Conservation (phyloP, 2,113 vertebrate genomes). For the Sigmodon hispidus region DNA sequence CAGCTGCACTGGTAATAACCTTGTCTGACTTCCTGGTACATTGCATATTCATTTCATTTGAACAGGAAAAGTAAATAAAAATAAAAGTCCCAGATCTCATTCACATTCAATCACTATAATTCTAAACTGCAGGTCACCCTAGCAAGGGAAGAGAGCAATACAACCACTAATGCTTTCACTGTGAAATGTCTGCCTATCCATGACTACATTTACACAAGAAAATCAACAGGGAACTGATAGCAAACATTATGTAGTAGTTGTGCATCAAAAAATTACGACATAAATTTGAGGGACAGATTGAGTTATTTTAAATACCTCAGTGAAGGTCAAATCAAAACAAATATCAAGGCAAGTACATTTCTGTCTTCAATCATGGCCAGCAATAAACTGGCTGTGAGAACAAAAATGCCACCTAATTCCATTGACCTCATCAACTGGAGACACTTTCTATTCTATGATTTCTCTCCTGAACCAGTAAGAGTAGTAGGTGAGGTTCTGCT, state of each 20-base stretch:
- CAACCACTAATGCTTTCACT: background rate
- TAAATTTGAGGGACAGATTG: background rate
- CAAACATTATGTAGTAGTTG: background rate
- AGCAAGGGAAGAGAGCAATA: background rate
- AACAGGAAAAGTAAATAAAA: slow-evolving; percentile 80
- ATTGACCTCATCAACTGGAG: background rate
- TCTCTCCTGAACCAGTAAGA: background rate
- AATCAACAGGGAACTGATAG: background rate
- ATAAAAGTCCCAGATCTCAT: slow-evolving; percentile 63
- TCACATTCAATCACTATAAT: slow-evolving; percentile 60
- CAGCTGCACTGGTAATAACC: slow-evolving; percentile 76
- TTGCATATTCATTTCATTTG: slow-evolving; percentile 78
- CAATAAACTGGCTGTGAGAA: background rate
- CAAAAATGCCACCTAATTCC: background rate
- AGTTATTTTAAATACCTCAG: background rate
- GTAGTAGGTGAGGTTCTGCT: background rate
- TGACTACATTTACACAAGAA: background rate
- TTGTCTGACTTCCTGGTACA: slow-evolving; percentile 71
- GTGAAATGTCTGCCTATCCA: background rate
- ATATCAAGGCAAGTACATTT: background rate
- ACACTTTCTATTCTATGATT: background rate
- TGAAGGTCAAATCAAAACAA: background rate
- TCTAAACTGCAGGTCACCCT: slow-evolving; percentile 35
- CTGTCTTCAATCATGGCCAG: background rate
- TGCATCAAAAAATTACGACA: background rate